Percentiles rank a stretch among this genome's conserved stretches.
These are phyloP conservation scores for Hermaeophaga mercurialis DNA, from an alignment of 2,888 invertebrate species.

Conservation along the genomic window DNA sequence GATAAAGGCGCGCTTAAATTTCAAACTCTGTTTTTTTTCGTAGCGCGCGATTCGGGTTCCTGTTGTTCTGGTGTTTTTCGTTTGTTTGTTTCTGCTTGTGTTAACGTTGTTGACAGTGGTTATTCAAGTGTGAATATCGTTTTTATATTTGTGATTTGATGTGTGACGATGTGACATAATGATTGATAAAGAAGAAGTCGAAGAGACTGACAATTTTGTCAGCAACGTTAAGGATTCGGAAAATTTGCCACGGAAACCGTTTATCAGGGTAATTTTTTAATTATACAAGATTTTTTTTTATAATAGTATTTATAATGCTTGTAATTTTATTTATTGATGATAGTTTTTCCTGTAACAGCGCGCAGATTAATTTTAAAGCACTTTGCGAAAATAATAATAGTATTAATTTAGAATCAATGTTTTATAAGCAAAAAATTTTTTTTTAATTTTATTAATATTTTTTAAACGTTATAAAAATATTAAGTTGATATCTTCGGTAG, in stretches of 20 bases:
- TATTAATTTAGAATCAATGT: too few relatives aligned
- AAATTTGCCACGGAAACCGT: conserved; percentile 39
- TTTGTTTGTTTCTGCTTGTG: neutral
- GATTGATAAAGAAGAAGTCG: conserved; percentile 26
- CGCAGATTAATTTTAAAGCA: too few relatives aligned
- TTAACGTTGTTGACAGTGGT: neutral
- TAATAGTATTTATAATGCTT: too few relatives aligned
- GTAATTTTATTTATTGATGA: too few relatives aligned
- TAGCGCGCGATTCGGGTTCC: too few relatives aligned
- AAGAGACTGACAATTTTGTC: conserved; percentile 22
- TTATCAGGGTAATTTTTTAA: conserved; percentile 39
- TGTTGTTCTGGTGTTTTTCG: neutral
- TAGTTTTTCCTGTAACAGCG: too few relatives aligned
- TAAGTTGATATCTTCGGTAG: too few relatives aligned
- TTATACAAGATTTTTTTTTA: too few relatives aligned
- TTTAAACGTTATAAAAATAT: too few relatives aligned
- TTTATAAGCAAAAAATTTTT: too few relatives aligned
- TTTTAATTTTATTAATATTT: too few relatives aligned
- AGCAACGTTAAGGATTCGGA: conserved; percentile 34
- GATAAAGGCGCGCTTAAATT: conserved; percentile 18
- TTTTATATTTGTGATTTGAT: conserved; percentile 1
- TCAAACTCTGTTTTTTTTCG: conserved; percentile 3
- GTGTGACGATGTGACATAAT: conserved; percentile 32
- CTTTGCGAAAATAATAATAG: too few relatives aligned
- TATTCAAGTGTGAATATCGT: neutral